Evolutionary conservation across 2,797 vertebrate species (phyloP).

Genomic region (Sebastes vulpes): DNA sequence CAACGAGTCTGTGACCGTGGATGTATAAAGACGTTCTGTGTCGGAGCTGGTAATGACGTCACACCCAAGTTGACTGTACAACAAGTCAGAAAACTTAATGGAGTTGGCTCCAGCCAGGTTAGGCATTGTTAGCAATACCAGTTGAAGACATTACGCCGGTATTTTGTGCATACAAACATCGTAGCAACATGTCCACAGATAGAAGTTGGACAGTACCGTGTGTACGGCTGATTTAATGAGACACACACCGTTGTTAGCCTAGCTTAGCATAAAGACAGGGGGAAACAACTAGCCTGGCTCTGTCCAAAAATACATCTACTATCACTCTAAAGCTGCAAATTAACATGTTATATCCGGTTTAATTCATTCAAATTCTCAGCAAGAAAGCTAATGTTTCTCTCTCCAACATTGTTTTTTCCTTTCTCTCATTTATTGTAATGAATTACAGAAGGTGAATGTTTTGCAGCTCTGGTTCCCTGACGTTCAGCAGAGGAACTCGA

Average conservation of each 20-base stretch:
- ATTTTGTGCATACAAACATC: neutral
- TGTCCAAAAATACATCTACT: neutral
- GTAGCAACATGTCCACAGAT: neutral
- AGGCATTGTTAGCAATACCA: neutral
- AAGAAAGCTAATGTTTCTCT: neutral
- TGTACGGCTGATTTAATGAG: neutral
- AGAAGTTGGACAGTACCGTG: neutral
- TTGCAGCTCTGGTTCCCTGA: slow-evolving; percentile 10
- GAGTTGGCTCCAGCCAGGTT: neutral
- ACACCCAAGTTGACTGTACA: neutral
- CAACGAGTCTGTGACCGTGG: too few relatives aligned
- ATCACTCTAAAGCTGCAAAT: neutral
- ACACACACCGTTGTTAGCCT: neutral
- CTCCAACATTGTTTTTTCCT: neutral
- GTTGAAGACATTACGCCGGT: neutral
- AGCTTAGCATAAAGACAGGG: neutral
- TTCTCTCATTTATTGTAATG: neutral
- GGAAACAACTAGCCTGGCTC: neutral
- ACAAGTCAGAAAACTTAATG: neutral
- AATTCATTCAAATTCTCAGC: neutral
- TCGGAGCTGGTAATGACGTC: neutral
- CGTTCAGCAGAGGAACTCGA: slow-evolving; percentile 56
- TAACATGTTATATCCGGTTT: neutral
- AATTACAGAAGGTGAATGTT: neutral
- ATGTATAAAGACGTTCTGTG: neutral